Percentiles rank a stretch among this genome's conserved stretches.
phyloP scores from a whole-genome alignment of 2,113 vertebrate genomes.

The Elaphurus davidianus region DNA sequence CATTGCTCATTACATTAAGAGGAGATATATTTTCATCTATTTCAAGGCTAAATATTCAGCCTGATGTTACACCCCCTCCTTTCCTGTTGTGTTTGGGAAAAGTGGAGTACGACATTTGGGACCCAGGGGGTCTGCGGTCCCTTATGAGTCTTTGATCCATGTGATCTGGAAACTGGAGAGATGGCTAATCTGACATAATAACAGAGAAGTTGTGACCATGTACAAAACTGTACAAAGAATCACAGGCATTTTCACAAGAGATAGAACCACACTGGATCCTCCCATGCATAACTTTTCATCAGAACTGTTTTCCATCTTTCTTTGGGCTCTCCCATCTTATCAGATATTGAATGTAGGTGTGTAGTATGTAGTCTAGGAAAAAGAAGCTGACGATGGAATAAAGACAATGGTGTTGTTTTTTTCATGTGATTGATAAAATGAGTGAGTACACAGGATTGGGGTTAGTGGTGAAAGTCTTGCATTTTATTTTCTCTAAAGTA shows the following conservation, averaged over 20 bases:
- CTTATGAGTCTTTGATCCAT: background rate
- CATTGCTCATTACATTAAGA: background rate
- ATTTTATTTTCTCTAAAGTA: background rate
- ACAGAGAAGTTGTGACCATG: background rate
- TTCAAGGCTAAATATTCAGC: background rate
- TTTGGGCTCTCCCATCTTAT: background rate
- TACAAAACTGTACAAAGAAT: background rate
- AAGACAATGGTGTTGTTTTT: background rate
- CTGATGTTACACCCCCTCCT: background rate
- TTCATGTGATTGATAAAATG: background rate
- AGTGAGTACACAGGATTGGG: background rate
- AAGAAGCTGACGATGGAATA: background rate
- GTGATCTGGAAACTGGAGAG: background rate
- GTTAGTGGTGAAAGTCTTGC: background rate
- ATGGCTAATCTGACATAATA: background rate
- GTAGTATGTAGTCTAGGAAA: background rate
- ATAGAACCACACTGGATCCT: too few species aligned
- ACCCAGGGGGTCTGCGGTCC: background rate
- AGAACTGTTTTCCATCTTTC: background rate
- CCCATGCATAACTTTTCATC: background rate
- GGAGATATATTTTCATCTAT: background rate
- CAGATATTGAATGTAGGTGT: background rate
- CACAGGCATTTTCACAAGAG: background rate
- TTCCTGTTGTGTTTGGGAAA: background rate
- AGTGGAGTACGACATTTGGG: background rate